A percentile compares a stretch with the other conserved stretches of the same genome.
phyloP scores from a whole-genome alignment of 2,888 invertebrate species.

The Melipona bicolor region DNA sequence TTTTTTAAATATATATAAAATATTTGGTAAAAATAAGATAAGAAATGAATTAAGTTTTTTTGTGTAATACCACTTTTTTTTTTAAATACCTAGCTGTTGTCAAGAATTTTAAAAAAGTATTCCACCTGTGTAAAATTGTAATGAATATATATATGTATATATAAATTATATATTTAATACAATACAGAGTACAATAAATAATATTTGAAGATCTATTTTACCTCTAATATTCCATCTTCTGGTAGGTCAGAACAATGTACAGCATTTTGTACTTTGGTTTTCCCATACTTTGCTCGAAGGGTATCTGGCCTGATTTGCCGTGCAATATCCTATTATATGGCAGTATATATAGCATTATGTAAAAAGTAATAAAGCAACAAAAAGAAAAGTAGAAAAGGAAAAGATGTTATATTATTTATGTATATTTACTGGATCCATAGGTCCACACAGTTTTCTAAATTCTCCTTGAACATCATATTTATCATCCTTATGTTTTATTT shows the following conservation, averaged over 20 bases:
- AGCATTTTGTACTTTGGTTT: constrained; percentile 93
- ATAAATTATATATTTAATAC: background rate
- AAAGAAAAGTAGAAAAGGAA: background rate
- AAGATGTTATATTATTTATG: background rate
- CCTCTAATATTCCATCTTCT: constrained; percentile 94
- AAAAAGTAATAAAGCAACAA: background rate
- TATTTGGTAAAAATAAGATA: background rate
- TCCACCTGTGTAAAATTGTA: constrained; percentile 57
- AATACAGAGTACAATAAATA: background rate
- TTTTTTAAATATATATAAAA: background rate
- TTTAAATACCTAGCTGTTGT: constrained; percentile 11
- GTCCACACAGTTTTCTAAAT: constrained; percentile 94
- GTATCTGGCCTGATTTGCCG: constrained; percentile 93
- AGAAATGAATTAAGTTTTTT: background rate
- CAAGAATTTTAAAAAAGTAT: constrained; percentile 89
- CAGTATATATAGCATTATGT: background rate
- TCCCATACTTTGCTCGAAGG: constrained; percentile 93
- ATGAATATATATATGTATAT: background rate
- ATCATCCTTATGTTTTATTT: constrained; percentile 89
- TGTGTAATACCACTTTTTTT: background rate
- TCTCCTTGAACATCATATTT: constrained; percentile 87
- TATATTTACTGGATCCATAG: constrained; percentile 93
- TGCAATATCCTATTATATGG: constrained; percentile 91
- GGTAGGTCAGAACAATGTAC: constrained; percentile 97
- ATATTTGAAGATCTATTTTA: constrained; percentile 68